Evolutionary conservation across 2,113 vertebrate genomes (phyloP).

Genomic region (Trogon melanurus): DNA sequence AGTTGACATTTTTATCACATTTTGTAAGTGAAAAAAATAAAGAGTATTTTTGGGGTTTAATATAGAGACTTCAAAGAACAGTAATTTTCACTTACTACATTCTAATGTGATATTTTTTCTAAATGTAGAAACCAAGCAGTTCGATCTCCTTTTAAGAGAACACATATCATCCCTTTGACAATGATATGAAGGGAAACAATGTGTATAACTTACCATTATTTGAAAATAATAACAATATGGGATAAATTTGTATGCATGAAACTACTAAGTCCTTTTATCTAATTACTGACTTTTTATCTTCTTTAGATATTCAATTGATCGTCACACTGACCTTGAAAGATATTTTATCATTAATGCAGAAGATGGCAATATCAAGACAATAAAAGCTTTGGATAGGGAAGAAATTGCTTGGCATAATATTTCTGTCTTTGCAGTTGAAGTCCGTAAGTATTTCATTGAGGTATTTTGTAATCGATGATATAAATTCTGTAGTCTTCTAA

Average conservation of each 20-base stretch:
- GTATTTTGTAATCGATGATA: background rate
- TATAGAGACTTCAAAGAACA: background rate
- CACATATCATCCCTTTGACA: constrained; percentile 48
- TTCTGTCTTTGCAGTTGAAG: constrained; percentile 91
- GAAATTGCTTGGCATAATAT: constrained; percentile 94
- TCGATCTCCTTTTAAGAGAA: constrained; percentile 32
- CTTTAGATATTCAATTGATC: constrained; percentile 94
- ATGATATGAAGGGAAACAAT: background rate
- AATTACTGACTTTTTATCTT: constrained; percentile 68
- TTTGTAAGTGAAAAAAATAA: background rate
- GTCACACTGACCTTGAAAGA: constrained; percentile 93
- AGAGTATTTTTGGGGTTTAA: background rate
- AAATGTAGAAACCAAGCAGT: background rate
- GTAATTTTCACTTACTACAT: constrained; percentile 55
- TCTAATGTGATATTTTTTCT: constrained; percentile 23
- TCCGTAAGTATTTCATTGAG: constrained; percentile 77
- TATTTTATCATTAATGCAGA: constrained; percentile 91
- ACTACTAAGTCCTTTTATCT: constrained; percentile 26
- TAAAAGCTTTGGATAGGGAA: constrained; percentile 91
- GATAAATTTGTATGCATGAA: constrained; percentile 42
- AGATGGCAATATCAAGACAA: constrained; percentile 92
- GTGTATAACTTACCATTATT: background rate
- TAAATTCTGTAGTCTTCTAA: background rate
- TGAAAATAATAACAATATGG: background rate
- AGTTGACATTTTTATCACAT: background rate